Conservation (phyloP, 2,113 vertebrate species). For the Oncorhynchus nerka region DNA sequence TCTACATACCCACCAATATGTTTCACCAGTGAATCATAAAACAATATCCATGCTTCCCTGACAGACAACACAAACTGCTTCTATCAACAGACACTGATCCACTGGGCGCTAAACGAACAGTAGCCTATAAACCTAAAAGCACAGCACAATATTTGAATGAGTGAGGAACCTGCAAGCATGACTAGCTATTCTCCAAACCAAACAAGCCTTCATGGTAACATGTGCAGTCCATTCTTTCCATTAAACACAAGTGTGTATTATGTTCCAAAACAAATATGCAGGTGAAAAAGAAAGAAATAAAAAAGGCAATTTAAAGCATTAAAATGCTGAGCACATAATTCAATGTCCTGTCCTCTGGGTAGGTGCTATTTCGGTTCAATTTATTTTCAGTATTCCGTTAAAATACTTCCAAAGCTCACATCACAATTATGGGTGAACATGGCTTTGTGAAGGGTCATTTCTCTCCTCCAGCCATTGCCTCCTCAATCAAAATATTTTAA, state of each 20-base stretch:
- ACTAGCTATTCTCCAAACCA: too few relatives aligned
- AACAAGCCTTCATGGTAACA: too few relatives aligned
- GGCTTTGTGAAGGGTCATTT: slow-evolving; percentile 32
- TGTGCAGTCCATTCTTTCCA: too few relatives aligned
- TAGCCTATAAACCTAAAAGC: too few relatives aligned
- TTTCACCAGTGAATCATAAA: background rate
- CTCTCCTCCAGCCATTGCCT: slow-evolving; percentile 41
- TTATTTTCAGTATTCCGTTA: slow-evolving; percentile 26
- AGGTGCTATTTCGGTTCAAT: slow-evolving; percentile 15
- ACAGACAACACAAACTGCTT: too few relatives aligned
- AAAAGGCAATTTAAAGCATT: background rate
- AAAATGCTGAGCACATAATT: slow-evolving; percentile 14
- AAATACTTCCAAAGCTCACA: slow-evolving; percentile 22
- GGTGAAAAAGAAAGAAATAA: background rate
- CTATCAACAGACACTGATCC: too few relatives aligned
- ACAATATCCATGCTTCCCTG: too few relatives aligned
- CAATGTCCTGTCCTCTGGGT: slow-evolving; percentile 16
- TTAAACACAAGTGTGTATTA: too few relatives aligned
- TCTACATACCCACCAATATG: background rate
- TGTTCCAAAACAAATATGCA: background rate
- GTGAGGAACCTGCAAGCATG: too few relatives aligned
- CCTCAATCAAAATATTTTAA: slow-evolving; percentile 54
- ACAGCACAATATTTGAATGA: too few relatives aligned
- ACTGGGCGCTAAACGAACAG: too few relatives aligned
- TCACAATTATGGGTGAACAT: slow-evolving; percentile 30